phyloP scores from a whole-genome alignment of 1,140 invertebrate species.

The Notospermus geniculatus region DNA sequence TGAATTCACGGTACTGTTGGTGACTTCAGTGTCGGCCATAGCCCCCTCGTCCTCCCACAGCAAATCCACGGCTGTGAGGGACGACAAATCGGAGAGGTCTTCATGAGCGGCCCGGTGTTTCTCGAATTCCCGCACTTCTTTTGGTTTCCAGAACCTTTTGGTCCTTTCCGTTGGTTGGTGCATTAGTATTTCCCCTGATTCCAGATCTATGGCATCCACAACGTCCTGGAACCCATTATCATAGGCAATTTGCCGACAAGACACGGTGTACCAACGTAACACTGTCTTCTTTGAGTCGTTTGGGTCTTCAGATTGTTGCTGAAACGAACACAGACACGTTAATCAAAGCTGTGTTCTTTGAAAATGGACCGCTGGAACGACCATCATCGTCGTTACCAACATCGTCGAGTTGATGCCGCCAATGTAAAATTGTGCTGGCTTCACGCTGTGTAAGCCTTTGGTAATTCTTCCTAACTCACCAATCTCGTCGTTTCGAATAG shows the following conservation, averaged over 20 bases:
- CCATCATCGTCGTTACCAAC: too few relatives aligned
- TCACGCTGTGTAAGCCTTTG: background rate
- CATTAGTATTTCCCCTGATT: constrained; percentile 32
- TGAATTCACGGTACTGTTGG: too few relatives aligned
- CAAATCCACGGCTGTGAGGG: background rate
- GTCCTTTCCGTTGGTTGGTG: constrained; percentile 27
- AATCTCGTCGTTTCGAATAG: constrained; percentile 34
- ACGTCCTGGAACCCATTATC: constrained; percentile 36
- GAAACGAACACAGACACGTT: too few relatives aligned
- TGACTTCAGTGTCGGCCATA: constrained; percentile 2
- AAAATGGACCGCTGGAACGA: too few relatives aligned
- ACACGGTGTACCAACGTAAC: constrained; percentile 29
- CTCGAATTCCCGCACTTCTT: background rate
- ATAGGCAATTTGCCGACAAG: constrained; percentile 47
- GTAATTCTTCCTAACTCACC: constrained; percentile 23
- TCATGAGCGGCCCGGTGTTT: background rate
- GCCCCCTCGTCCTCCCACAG: background rate
- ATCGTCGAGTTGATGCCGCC: too few relatives aligned
- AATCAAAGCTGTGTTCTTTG: too few relatives aligned
- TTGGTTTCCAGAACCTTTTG: constrained; percentile 21
- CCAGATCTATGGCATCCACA: constrained; percentile 46
- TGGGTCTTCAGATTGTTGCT: background rate
- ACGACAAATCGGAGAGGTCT: background rate
- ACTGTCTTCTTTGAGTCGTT: background rate
- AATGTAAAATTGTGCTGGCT: too few relatives aligned